Evolutionary conservation across 2,888 invertebrate species (phyloP).

Genomic region (Ectemnius lituratus): DNA sequence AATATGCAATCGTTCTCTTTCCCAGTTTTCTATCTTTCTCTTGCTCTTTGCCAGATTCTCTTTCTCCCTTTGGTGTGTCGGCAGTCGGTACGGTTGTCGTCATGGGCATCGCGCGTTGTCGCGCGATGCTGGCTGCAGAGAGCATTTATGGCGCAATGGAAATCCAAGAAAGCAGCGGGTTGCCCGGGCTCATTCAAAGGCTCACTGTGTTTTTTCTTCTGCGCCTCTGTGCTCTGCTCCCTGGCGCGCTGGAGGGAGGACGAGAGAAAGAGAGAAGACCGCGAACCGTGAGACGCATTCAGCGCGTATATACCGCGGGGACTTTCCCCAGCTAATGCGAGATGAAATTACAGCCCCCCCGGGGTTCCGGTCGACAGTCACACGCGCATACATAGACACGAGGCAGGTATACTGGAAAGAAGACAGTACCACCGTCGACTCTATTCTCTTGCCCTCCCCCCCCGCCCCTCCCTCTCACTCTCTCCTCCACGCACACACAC

Average conservation of each 20-base stretch:
- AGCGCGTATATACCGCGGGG: conserved; percentile 53
- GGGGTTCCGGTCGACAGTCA: conserved; percentile 57
- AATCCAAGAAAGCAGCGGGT: conserved; percentile 56
- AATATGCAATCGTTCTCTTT: too few species aligned
- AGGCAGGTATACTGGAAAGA: too few species aligned
- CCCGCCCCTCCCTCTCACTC: too few species aligned
- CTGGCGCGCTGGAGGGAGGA: too few species aligned
- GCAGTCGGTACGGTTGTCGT: neutral
- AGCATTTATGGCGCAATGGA: conserved; percentile 57
- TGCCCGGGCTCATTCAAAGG: conserved; percentile 53
- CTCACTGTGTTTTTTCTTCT: conserved; percentile 37
- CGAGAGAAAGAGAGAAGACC: conserved; percentile 40
- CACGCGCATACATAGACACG: conserved; percentile 52
- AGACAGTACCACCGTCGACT: neutral
- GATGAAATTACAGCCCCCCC: conserved; percentile 65
- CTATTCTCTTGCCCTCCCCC: neutral
- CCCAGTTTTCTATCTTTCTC: neutral
- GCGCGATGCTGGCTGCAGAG: conserved; percentile 37
- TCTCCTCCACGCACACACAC: neutral
- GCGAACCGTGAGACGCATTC: conserved; percentile 62
- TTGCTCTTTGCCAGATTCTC: neutral
- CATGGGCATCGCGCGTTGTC: conserved; percentile 11
- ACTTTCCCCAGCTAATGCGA: conserved; percentile 62
- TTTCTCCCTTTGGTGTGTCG: conserved; percentile 21
- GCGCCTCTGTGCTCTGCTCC: conserved; percentile 30